Percentiles rank a stretch among this genome's conserved stretches.
Conservation (phyloP, 1,140 invertebrate genomes). For the Zelostemma sp. region DNA sequence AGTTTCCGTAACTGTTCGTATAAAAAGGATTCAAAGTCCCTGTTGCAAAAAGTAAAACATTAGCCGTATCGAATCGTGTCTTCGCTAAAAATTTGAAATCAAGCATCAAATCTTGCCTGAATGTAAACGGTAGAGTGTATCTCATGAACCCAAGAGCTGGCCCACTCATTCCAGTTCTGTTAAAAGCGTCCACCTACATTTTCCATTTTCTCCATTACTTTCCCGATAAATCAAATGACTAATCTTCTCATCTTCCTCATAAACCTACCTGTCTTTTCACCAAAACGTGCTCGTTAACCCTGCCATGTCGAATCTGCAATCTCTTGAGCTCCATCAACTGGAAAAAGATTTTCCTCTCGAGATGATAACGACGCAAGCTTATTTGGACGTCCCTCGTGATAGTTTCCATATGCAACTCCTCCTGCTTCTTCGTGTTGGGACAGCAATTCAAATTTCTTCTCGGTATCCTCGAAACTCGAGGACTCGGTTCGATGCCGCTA, state of each 20-base stretch:
- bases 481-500: conserved; percentile 68
- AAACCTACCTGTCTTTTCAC: conserved; percentile 81
- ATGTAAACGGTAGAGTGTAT: conserved; percentile 65
- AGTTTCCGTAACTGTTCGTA: conserved; percentile 88
- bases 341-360: conserved; percentile 94
- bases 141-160: conserved; percentile 64
- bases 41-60: conserved; percentile 61
- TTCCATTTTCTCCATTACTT: too few species aligned
- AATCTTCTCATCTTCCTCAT: not conserved
- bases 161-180: conserved; percentile 65
- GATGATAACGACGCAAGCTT: conserved; percentile 78
- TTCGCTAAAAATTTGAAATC: not conserved
- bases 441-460: conserved; percentile 58
- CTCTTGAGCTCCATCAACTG: conserved; percentile 93
- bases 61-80: not conserved
- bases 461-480: conserved; percentile 65
- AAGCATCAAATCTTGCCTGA: conserved; percentile 52
- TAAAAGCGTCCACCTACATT: conserved; percentile 64
- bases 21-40: conserved; percentile 91
- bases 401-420: conserved; percentile 62
- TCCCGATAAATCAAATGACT: too few species aligned
- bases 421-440: conserved; percentile 62
- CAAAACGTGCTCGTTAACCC: conserved; percentile 89
- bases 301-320: conserved; percentile 90
- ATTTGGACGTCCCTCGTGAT: conserved; percentile 66